Base-by-base conservation (phyloP, 1,140 invertebrate genomes). In the Pachypsylla venusta region DNA sequence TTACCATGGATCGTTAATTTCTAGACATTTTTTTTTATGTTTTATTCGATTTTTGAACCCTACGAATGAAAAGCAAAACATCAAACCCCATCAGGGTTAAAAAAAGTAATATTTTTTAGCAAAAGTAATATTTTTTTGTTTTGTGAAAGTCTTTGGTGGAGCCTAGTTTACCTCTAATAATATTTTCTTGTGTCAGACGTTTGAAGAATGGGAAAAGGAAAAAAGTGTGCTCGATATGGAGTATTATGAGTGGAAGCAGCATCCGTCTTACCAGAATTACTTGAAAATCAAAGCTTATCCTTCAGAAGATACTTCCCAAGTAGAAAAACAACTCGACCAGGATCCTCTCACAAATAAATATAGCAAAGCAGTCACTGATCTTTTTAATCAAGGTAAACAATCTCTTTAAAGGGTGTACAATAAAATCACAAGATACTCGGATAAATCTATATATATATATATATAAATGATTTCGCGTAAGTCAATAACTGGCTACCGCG, bases 141-240 rank as follows among this genome's bases (percentile, higher is more conserved):
- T 35, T 10, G 30, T 35, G 10, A n/a, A 35, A 10, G n/a, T n/a
- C n/a, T 35, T n/a, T 35, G n/a, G 10, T 12, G 10, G 30, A n/a
- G 30, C n/a, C 10, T n/a, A 35, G 10, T 35, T 35, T n/a, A n/a
- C n/a, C 30, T 12, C n/a, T 35, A n/a, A 10, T 25, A n/a, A n/a
- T 4, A 16, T 24, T 25, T 14, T 25, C 14, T 14, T 39, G 56
- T 28, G 40, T 24, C 26, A 64, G 63, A 63, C 25, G 2, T 57
- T 62, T 53, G 63, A 62, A 59, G 54, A 56, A 39, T 64, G 63
- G 63, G 63, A 64, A 54, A 42, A 48, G 53, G 55, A 61, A 28
- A 64, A 64, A 63, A 20, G 39, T 10, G 61, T 60, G 40, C 53
- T 27, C 7, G 63, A 64, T 14, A 64, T 64, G 63, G 63, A 64